Conservation (phyloP, 2,113 vertebrate genomes). For the Ia io region DNA sequence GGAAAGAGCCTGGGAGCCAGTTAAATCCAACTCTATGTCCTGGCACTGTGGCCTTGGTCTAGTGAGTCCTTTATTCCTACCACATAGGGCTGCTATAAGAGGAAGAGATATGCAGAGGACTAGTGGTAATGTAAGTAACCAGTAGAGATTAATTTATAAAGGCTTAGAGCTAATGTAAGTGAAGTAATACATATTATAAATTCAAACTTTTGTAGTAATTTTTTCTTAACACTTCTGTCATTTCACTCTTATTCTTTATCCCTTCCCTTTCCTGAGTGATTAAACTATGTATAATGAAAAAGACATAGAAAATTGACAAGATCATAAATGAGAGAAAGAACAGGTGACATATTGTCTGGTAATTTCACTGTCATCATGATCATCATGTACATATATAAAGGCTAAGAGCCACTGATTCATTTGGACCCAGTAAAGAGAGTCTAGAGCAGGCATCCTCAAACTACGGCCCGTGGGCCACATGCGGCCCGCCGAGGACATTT, state of each 20-base stretch:
- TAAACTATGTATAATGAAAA: not conserved
- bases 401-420: not conserved
- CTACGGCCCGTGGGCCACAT: too few relatives aligned
- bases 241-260: not conserved
- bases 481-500: too few relatives aligned
- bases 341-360: not conserved
- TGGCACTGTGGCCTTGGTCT: not conserved
- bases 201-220: not conserved
- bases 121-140: not conserved
- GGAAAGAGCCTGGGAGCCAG: not conserved
- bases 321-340: not conserved
- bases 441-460: too few relatives aligned
- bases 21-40: not conserved
- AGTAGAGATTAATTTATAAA: not conserved
- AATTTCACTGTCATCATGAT: not conserved
- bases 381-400: not conserved
- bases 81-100: not conserved
- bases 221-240: not conserved
- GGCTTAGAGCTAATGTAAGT: not conserved
- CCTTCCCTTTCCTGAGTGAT: not conserved
- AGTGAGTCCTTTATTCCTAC: not conserved
- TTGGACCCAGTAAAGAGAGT: not conserved
- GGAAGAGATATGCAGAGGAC: not conserved
- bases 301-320: not conserved
- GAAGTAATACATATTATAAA: not conserved